Conservation (phyloP, 2,797 vertebrate species). For the Gymnothorax javanicus region DNA sequence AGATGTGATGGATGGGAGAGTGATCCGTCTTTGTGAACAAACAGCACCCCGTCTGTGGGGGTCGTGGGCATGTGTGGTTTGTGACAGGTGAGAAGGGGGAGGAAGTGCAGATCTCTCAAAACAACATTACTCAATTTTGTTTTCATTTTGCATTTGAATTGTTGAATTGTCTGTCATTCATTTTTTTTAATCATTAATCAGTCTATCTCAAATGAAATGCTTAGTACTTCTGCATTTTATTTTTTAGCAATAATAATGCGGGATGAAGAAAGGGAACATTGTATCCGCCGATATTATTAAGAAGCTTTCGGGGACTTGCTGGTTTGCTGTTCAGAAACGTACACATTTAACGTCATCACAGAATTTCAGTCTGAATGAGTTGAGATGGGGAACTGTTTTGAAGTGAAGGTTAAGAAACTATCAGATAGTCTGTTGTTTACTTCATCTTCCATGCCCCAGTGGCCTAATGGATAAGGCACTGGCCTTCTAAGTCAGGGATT, state of each 20-base stretch:
- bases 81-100: neutral
- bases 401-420: too few species aligned
- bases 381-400: too few species aligned
- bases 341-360: neutral
- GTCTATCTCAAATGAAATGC: neutral
- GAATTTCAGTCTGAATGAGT: too few species aligned
- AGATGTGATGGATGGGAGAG: constrained; percentile 92
- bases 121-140: neutral
- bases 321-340: neutral
- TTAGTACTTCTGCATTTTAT: neutral
- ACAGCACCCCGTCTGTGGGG: neutral
- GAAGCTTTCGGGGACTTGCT: neutral
- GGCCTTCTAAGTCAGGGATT: constrained; percentile 73
- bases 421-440: too few species aligned
- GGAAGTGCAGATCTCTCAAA: neutral
- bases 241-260: neutral
- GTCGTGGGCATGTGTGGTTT: neutral
- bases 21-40: neutral
- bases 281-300: neutral
- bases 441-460: constrained; percentile 36
- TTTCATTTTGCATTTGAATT: neutral
- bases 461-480: constrained; percentile 67
- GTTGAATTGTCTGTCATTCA: too few species aligned
- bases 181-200: neutral
- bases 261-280: neutral